phyloP scores from a whole-genome alignment of 2,888 invertebrate species.

The Andrena minutula region DNA sequence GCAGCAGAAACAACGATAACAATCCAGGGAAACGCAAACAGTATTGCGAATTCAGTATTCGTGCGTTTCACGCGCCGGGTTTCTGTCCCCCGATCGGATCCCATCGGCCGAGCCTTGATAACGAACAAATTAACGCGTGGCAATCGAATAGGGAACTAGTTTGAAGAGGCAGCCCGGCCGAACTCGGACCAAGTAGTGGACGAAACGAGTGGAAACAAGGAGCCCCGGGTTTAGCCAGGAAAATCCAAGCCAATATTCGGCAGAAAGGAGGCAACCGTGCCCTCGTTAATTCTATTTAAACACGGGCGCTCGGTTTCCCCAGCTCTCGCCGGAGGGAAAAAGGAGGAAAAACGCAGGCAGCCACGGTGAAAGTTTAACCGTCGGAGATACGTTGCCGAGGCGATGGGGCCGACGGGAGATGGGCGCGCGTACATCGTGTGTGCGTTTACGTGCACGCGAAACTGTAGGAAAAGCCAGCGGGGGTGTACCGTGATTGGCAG shows the following conservation, averaged over 20 bases:
- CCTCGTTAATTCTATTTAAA: slow-evolving; percentile 48
- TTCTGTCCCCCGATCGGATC: neutral
- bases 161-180: neutral
- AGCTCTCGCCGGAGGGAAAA: neutral
- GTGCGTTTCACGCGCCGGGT: neutral
- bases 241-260: slow-evolving; percentile 19
- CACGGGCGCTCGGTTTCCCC: slow-evolving; percentile 9
- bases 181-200: slow-evolving; percentile 4
- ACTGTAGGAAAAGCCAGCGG: slow-evolving; percentile 33
- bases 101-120: too few species aligned
- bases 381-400: neutral
- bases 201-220: neutral
- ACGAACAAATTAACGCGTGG: slow-evolving; percentile 11
- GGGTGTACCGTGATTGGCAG: slow-evolving; percentile 60
- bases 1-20: neutral
- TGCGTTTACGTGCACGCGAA: slow-evolving; percentile 29
- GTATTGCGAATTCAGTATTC: neutral
- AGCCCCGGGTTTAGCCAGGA: neutral
- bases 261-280: neutral
- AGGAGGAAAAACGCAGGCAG: slow-evolving; percentile 4
- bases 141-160: slow-evolving; percentile 12
- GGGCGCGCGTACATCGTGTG: neutral
- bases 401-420: neutral
- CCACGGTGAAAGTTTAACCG: slow-evolving; percentile 17
- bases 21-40: neutral